These are phyloP conservation scores for Halichondria panicea DNA, from an alignment of 37 sponge, comb jelly and placozoan genomes.

Conservation along the genomic window DNA sequence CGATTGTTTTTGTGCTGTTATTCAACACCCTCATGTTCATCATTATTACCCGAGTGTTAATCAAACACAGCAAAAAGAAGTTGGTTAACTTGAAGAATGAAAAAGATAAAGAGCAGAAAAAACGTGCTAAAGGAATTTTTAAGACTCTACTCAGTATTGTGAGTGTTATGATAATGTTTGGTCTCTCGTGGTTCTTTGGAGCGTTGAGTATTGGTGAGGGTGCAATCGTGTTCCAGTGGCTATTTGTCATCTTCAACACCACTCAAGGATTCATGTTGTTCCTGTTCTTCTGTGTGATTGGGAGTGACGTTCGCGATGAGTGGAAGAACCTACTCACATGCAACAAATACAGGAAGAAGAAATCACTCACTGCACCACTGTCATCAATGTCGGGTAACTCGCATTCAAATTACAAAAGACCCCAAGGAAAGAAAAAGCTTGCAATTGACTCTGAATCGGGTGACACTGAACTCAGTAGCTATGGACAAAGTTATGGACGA, in stretches of 20 bases:
- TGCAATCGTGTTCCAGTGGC: conserved; percentile 44
- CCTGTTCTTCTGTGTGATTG: conserved; percentile 52
- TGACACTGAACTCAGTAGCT: too few species aligned
- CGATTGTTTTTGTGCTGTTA: conserved; percentile 26
- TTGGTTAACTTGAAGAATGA: neutral
- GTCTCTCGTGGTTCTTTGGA: conserved; percentile 70
- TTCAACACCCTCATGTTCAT: conserved; percentile 59
- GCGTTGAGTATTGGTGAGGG: conserved; percentile 39
- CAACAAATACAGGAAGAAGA: neutral
- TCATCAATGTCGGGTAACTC: too few species aligned
- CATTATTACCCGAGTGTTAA: conserved; percentile 22
- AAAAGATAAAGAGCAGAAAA: neutral
- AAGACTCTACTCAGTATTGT: conserved; percentile 29
- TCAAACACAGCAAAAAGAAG: conserved; percentile 27
- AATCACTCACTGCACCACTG: too few species aligned
- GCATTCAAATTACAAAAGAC: too few species aligned
- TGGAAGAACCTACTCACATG: conserved; percentile 33
- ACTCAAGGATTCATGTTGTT: conserved; percentile 64
- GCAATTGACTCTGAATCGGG: too few species aligned
- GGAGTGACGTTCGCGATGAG: conserved; percentile 26
- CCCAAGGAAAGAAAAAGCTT: too few species aligned
- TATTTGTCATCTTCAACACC: conserved; percentile 60
- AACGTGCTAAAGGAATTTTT: neutral
- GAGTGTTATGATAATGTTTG: conserved; percentile 51
- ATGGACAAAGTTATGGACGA: too few species aligned